Evolutionary conservation across 1,140 invertebrate species (phyloP).

Genomic region (Glossosoma conforme): DNA sequence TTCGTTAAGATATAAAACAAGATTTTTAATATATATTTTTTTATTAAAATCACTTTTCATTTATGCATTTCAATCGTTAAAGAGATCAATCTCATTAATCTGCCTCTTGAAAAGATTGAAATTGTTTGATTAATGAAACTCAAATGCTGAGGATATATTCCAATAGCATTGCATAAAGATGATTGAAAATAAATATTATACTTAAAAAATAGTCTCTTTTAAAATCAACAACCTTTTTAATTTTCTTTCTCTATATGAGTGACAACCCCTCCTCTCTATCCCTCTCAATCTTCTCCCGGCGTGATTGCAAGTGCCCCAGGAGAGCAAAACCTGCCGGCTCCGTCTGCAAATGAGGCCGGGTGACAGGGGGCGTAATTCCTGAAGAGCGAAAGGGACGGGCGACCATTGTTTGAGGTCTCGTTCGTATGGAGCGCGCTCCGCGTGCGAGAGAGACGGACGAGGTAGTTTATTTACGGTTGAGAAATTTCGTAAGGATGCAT

Average conservation of each 20-base stretch:
- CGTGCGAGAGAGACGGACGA: conserved; percentile 5
- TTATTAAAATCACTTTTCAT: too few relatives aligned
- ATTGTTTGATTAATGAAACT: too few relatives aligned
- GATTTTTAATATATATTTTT: too few relatives aligned
- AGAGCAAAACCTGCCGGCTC: conserved; percentile 33
- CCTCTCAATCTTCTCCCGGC: conserved; percentile 26
- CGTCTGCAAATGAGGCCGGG: conserved; percentile 33
- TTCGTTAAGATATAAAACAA: too few relatives aligned
- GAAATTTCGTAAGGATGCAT: conserved; percentile 32
- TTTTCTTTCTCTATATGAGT: conserved; percentile 24
- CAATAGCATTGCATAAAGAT: too few relatives aligned
- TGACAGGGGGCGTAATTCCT: conserved; percentile 32
- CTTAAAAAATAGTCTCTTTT: too few relatives aligned
- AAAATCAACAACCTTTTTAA: conserved; percentile 13
- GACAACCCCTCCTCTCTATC: conserved; percentile 19
- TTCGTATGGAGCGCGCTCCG: conserved; percentile 11
- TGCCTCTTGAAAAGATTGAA: too few relatives aligned
- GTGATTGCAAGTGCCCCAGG: conserved; percentile 31
- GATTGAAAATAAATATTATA: not conserved
- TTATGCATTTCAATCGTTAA: too few relatives aligned
- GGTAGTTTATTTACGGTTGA: conserved; percentile 30
- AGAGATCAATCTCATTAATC: too few relatives aligned
- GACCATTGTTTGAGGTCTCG: conserved; percentile 30
- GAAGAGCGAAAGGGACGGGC: conserved; percentile 18
- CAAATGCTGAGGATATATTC: too few relatives aligned